Evolutionary conservation across 1,140 invertebrate genomes (phyloP).

Genomic region (Amyelois transitella): DNA sequence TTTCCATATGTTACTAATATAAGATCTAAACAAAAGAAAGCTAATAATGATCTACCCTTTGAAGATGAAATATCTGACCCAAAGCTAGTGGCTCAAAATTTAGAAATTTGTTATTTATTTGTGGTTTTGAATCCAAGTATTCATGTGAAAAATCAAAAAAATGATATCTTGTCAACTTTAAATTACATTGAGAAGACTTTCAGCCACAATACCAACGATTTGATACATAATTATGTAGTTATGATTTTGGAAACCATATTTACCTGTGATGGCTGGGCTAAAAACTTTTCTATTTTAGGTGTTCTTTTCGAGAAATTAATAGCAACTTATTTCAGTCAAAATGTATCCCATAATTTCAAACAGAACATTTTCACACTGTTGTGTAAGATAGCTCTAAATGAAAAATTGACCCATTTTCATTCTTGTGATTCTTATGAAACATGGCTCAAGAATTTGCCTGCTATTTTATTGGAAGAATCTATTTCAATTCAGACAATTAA

Average conservation of each 20-base stretch:
- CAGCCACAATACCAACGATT: conserved; percentile 29
- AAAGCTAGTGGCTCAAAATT: conserved; percentile 72
- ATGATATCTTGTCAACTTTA: conserved; percentile 46
- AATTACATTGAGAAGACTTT: conserved; percentile 69
- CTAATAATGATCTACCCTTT: conserved; percentile 21
- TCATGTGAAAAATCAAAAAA: conserved; percentile 47
- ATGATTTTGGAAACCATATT: conserved; percentile 62
- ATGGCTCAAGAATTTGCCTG: conserved; percentile 66
- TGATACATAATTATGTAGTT: conserved; percentile 44
- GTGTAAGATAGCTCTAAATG: conserved; percentile 63
- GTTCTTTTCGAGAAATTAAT: conserved; percentile 63
- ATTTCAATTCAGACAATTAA: conserved; percentile 57
- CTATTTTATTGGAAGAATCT: conserved; percentile 57
- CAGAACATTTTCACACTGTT: conserved; percentile 65
- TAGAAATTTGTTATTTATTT: conserved; percentile 73
- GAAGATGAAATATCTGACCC: conserved; percentile 54
- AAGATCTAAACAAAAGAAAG: conserved; percentile 34
- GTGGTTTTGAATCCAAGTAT: conserved; percentile 62
- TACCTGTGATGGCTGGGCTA: conserved; percentile 51
- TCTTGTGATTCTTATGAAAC: conserved; percentile 41
- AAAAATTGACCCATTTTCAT: conserved; percentile 57
- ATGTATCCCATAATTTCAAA: conserved; percentile 37
- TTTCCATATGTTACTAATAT: conserved; percentile 74
- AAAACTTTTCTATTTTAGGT: conserved; percentile 40
- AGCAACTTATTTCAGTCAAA: conserved; percentile 53